Conservation (phyloP, 2,888 invertebrate species). For the Neoitamus cyanurus region DNA sequence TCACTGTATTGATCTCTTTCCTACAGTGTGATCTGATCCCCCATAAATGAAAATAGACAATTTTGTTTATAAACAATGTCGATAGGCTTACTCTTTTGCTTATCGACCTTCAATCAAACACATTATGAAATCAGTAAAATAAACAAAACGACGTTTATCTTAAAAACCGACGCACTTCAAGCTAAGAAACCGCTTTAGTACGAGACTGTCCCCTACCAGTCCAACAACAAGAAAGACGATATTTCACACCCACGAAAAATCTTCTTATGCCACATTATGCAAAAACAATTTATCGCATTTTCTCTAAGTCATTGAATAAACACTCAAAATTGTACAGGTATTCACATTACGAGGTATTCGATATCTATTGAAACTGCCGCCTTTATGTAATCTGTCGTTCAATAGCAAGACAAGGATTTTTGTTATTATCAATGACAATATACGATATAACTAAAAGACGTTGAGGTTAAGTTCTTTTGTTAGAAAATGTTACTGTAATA, state of each 20-base stretch:
- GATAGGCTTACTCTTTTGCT: neutral
- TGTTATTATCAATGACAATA: slow-evolving; percentile 1
- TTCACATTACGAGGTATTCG: neutral
- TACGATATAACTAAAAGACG: neutral
- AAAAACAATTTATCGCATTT: neutral
- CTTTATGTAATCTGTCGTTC: neutral
- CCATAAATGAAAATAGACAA: neutral
- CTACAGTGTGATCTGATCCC: neutral
- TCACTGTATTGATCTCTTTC: too few relatives aligned
- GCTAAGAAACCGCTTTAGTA: neutral
- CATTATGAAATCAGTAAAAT: neutral
- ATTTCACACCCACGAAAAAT: neutral
- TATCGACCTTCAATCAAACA: neutral
- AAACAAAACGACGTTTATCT: neutral
- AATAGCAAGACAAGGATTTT: neutral
- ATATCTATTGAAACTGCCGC: neutral
- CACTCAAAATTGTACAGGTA: neutral
- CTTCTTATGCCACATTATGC: neutral
- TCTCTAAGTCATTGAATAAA: neutral
- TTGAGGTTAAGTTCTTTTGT: neutral
- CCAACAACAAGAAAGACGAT: neutral
- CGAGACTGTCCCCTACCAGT: neutral
- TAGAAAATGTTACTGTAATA: neutral
- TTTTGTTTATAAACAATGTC: too few relatives aligned
- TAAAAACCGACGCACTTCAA: neutral